Evolutionary conservation across 1,140 invertebrate species (phyloP).

Genomic region (Drosophila mauritiana): DNA sequence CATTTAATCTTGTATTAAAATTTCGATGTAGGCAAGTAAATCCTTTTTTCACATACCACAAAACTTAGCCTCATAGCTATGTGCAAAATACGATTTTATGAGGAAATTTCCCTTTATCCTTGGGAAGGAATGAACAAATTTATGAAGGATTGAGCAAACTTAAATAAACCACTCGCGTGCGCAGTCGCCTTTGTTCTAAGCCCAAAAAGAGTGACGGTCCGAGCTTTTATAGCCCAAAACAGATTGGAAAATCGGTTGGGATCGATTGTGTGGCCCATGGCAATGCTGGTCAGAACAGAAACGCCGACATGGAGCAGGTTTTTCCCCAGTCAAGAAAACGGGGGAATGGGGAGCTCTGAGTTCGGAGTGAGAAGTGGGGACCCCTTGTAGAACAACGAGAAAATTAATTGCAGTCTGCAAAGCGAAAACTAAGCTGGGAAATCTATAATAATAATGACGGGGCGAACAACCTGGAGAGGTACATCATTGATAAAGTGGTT

Average conservation of each 20-base stretch:
- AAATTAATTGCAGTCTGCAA: constrained; percentile 76
- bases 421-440: constrained; percentile 76
- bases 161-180: constrained; percentile 42
- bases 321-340: not conserved
- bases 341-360: not conserved
- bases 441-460: constrained; percentile 81
- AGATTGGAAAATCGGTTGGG: constrained; percentile 5
- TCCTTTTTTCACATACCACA: constrained; percentile 54
- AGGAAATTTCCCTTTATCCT: constrained; percentile 8
- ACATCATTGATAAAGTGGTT: constrained; percentile 81
- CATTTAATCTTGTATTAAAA: no score
- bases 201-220: constrained; percentile 49
- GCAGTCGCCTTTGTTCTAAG: constrained; percentile 77
- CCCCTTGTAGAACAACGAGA: constrained; percentile 57
- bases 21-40: no score
- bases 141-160: constrained; percentile 12
- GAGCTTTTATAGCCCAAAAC: constrained; percentile 66
- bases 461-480: constrained; percentile 37
- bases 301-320: constrained; percentile 43
- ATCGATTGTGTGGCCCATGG: constrained; percentile 39
- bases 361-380: not conserved
- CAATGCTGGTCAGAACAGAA: constrained; percentile 48
- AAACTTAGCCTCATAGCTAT: constrained; percentile 52
- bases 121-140: constrained; percentile 15
- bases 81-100: constrained; percentile 11